A percentile compares a stretch with the other conserved stretches of the same genome.
Conservation (phyloP, 1,140 invertebrate genomes). For the Linepithema humile region DNA sequence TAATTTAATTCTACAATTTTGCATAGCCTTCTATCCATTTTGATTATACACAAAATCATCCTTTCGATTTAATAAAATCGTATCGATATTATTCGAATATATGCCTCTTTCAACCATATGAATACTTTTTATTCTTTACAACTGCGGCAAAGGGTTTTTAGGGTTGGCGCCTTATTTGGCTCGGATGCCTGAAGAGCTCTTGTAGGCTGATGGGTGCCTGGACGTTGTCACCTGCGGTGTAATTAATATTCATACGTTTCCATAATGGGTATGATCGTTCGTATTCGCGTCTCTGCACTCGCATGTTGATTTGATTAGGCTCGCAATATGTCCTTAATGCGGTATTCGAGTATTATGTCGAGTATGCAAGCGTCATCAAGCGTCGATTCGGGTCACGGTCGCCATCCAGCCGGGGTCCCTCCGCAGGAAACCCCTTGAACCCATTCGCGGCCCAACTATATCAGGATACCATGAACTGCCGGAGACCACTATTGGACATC, state of each 20-base stretch:
- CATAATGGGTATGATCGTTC: conserved; percentile 61
- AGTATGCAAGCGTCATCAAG: conserved; percentile 13
- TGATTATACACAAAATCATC: background rate
- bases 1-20: background rate
- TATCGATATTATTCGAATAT: background rate
- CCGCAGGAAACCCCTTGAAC: conserved; percentile 75
- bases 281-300: background rate
- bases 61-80: background rate
- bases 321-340: background rate
- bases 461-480: conserved; percentile 76
- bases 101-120: background rate
- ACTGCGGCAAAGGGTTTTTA: conserved; percentile 52
- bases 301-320: background rate
- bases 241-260: conserved; percentile 84
- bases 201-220: conserved; percentile 76
- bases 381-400: conserved; percentile 36
- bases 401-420: background rate
- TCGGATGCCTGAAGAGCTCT: conserved; percentile 73
- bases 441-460: conserved; percentile 74
- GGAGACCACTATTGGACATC: conserved; percentile 81
- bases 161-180: conserved; percentile 66
- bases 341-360: background rate
- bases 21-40: background rate
- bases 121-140: background rate
- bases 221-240: conserved; percentile 81